A percentile compares a stretch with the other conserved stretches of the same genome.
These are phyloP conservation scores for Latrodectus geometricus DNA, from an alignment of 1,140 invertebrate species.

Conservation along the genomic window DNA sequence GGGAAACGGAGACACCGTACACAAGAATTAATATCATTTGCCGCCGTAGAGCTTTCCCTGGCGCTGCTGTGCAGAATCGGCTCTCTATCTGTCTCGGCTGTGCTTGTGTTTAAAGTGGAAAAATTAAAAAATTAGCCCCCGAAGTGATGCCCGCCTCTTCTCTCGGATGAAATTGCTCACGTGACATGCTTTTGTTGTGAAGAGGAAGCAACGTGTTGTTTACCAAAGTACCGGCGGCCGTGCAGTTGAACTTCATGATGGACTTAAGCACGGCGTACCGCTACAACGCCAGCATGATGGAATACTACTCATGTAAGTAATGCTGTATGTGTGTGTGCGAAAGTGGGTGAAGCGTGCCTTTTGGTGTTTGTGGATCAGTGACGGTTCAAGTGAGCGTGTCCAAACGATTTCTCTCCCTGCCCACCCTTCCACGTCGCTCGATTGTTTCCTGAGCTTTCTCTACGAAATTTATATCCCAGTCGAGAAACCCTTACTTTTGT, in stretches of 20 bases:
- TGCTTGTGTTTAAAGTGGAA: not conserved
- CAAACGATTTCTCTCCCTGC: constrained; percentile 18
- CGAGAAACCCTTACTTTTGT: not conserved
- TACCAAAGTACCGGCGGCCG: constrained; percentile 41
- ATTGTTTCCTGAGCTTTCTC: not conserved
- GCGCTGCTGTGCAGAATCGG: not conserved
- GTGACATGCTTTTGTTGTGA: constrained; percentile 3
- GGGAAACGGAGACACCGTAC: constrained; percentile 27
- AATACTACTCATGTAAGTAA: constrained; percentile 96
- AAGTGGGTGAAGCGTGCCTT: not conserved
- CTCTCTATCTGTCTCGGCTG: not conserved
- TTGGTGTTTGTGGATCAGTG: constrained; percentile 21
- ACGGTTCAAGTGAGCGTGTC: constrained; percentile 20
- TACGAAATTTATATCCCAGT: constrained; percentile 18
- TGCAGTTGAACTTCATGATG: constrained; percentile 71
- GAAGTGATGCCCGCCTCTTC: not conserved
- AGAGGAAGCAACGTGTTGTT: constrained; percentile 51
- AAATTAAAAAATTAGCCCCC: not conserved
- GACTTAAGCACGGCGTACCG: constrained; percentile 93
- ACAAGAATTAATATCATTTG: constrained; percentile 56
- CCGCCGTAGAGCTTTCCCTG: not conserved
- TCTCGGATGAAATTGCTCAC: not conserved
- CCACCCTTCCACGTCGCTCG: constrained; percentile 11
- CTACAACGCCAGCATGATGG: constrained; percentile 98
- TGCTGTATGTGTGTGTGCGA: constrained; percentile 2